These are phyloP conservation scores for Agriopis aurantiaria DNA, from an alignment of 2,888 invertebrate species.

Conservation along the genomic window DNA sequence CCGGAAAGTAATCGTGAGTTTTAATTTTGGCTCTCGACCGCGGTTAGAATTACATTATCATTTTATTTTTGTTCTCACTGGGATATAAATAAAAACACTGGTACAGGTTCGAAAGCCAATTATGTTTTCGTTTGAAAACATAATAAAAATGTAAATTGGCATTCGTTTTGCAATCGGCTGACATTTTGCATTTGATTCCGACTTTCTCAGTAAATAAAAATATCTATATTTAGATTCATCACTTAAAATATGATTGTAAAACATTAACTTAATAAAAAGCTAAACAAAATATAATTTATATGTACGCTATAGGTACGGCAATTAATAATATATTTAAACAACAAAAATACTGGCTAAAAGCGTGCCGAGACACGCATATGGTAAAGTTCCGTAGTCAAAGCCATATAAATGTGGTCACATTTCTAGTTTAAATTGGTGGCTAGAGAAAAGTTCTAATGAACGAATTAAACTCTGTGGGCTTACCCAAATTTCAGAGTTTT, in stretches of 20 bases:
- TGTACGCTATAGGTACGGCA: too few relatives aligned
- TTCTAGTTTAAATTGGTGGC: too few relatives aligned
- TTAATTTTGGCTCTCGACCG: slow-evolving; percentile 9
- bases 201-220: background rate
- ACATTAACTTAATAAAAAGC: too few relatives aligned
- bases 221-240: background rate
- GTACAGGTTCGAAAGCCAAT: slow-evolving; percentile 53
- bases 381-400: too few relatives aligned
- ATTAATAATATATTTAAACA: too few relatives aligned
- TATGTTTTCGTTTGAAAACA: slow-evolving; percentile 51
- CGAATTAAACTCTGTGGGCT: too few relatives aligned
- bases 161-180: slow-evolving; percentile 53
- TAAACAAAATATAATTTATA: too few relatives aligned
- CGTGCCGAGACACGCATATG: too few relatives aligned
- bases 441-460: too few relatives aligned
- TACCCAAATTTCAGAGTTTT: too few relatives aligned
- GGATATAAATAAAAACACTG: slow-evolving; percentile 24
- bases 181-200: slow-evolving; percentile 23
- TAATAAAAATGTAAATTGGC: slow-evolving; percentile 66
- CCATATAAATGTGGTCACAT: too few relatives aligned
- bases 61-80: slow-evolving; percentile 40
- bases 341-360: too few relatives aligned
- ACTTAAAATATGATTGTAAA: background rate
- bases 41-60: slow-evolving; percentile 4
- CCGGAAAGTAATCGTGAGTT: slow-evolving; percentile 40